Evolutionary conservation across 2,113 vertebrate species (phyloP), one percentile per base, ranked within the genome.

Genomic region (Brachirus orientalis): DNA sequence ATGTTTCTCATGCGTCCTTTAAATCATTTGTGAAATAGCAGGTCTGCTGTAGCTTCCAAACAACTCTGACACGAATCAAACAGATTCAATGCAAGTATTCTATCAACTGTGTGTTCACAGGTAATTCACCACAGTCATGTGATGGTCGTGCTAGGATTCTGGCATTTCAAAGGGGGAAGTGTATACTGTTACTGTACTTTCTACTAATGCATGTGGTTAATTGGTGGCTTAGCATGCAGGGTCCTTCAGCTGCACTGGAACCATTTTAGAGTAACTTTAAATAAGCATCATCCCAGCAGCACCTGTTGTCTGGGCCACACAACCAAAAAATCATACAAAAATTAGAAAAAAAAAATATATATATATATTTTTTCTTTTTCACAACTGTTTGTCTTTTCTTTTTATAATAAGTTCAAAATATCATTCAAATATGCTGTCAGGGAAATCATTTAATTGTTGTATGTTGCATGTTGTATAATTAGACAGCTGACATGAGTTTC

Each of bases 231-330:
- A 68, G 77, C 76, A 71, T 54, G 33, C 76, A 55, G 52, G 50
- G 45, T 77, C 50, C 64, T 79, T 86, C 89, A 92, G 87, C 88
- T 90, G 90, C 59, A 69, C 47, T 63, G 45, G 40, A 66, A 77
- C 83, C 70, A 63, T 86, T 91, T 91, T 91, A 90, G 88, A 82
- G 59, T 51, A 47, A 82, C 88, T 90, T 92, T 88, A 90, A 92
- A 92, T 91, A 90, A 80, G 82, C 77, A 70, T 71, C 70, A 85
- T 86, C 73, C 69, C 60, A 58, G 68, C 57, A 84, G 85, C 92
- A 93, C 91, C 91, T 93, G 91, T 61, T 75, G 57, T 62, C 68
- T 58, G n/a, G n/a, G n/a, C n/a, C n/a, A n/a, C n/a, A n/a, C n/a
- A n/a, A n/a, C n/a, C n/a, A n/a, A n/a, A n/a, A n/a, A 28, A 28